phyloP scores from a whole-genome alignment of 2,797 vertebrate genomes.

The Amniataba percoides region DNA sequence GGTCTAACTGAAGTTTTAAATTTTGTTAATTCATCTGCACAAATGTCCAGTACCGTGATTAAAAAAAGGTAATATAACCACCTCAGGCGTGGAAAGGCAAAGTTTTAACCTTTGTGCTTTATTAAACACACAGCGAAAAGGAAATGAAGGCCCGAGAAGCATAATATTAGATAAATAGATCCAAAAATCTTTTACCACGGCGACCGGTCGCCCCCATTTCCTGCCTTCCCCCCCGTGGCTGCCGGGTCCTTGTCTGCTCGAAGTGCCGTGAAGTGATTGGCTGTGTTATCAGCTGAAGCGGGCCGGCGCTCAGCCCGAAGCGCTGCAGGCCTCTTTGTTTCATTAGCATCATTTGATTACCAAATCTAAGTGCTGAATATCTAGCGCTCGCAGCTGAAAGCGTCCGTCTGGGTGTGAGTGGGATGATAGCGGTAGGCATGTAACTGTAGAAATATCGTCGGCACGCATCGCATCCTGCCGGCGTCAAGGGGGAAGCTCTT shows the following conservation, averaged over 20 bases:
- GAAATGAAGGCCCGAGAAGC: background rate
- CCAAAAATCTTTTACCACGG: background rate
- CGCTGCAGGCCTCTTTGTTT: slow-evolving; percentile 49
- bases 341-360: slow-evolving; percentile 67
- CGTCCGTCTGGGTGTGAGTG: slow-evolving; percentile 41
- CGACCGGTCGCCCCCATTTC: background rate
- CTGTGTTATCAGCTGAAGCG: slow-evolving; percentile 32
- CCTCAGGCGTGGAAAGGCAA: background rate
- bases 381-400: slow-evolving; percentile 45
- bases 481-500: background rate
- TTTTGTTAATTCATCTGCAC: slow-evolving; percentile 3
- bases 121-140: background rate
- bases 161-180: background rate
- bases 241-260: background rate
- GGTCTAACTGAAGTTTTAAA: slow-evolving; percentile 3
- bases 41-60: background rate
- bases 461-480: slow-evolving; percentile 19
- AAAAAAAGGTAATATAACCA: slow-evolving; percentile 6
- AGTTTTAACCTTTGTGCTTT: background rate
- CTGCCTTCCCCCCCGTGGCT: background rate
- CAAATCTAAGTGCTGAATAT: slow-evolving; percentile 41
- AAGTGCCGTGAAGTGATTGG: slow-evolving; percentile 31
- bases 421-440: slow-evolving; percentile 35
- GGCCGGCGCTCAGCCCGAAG: slow-evolving; percentile 7
- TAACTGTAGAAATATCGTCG: slow-evolving; percentile 25